phyloP scores from a whole-genome alignment of 2,113 vertebrate species.

The Anoura caudifer region DNA sequence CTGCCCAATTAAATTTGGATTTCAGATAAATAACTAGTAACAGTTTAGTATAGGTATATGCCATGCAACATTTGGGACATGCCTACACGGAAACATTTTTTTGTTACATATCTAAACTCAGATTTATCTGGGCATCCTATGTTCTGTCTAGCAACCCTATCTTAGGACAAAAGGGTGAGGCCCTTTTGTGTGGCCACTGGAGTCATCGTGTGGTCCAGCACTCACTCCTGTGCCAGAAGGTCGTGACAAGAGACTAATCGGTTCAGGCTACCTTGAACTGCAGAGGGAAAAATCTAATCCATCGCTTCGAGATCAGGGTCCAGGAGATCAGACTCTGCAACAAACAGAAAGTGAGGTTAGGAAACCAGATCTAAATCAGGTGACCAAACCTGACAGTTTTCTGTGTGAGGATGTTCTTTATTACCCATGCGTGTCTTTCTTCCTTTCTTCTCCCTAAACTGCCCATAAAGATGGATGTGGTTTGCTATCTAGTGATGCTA shows the following conservation, averaged over 20 bases:
- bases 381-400: not conserved
- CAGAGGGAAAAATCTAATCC: not conserved
- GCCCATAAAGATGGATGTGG: constrained; percentile 46
- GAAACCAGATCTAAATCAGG: constrained; percentile 29
- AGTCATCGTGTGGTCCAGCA: not conserved
- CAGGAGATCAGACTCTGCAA: not conserved
- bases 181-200: not conserved
- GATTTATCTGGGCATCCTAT: not conserved
- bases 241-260: not conserved
- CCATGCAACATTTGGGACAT: not conserved
- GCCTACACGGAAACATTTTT: not conserved
- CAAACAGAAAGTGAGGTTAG: not conserved
- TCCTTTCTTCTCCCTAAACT: constrained; percentile 37
- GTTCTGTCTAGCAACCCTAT: not conserved
- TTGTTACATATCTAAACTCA: not conserved
- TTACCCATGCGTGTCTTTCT: constrained; percentile 34
- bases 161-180: not conserved
- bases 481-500: constrained; percentile 19
- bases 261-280: not conserved
- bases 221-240: not conserved
- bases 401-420: constrained; percentile 44
- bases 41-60: not conserved
- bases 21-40: not conserved
- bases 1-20: not conserved
- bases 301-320: not conserved